A percentile compares a stretch with the other conserved stretches of the same genome.
phyloP scores from a whole-genome alignment of 2,888 invertebrate species.

The Capitulum mitella region DNA sequence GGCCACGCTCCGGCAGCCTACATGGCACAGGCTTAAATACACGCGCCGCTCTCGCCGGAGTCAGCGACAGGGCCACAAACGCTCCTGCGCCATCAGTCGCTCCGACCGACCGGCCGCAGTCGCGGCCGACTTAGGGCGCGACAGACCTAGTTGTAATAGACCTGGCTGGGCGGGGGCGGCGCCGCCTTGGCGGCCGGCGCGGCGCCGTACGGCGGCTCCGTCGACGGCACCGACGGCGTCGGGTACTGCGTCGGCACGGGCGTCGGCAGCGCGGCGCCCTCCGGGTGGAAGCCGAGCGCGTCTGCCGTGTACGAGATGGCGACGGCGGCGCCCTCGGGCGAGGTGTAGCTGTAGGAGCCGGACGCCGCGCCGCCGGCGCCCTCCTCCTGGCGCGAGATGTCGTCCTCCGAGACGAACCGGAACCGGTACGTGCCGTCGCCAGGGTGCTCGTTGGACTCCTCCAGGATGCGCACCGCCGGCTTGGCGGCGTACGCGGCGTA shows the following conservation, averaged over 20 bases:
- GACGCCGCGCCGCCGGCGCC: neutral
- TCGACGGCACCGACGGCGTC: neutral
- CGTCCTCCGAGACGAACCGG: neutral
- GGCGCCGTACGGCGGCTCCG: neutral
- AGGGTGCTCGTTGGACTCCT: neutral
- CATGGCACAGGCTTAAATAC: too few relatives aligned
- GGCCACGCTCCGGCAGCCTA: too few relatives aligned
- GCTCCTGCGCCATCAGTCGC: too few relatives aligned
- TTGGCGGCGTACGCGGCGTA: too few relatives aligned
- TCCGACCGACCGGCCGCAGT: too few relatives aligned
- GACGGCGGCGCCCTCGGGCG: neutral
- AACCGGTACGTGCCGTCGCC: neutral
- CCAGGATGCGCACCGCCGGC: neutral
- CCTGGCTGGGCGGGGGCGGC: too few relatives aligned
- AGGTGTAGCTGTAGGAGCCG: constrained; percentile 4
- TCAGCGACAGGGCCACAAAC: too few relatives aligned
- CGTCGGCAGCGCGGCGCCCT: neutral
- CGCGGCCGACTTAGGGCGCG: too few relatives aligned
- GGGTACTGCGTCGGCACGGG: constrained; percentile 16
- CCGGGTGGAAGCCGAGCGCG: neutral
- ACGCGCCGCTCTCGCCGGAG: too few relatives aligned
- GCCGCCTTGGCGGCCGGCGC: neutral
- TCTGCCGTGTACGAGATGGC: neutral
- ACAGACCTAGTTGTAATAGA: too few relatives aligned
- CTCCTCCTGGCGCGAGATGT: neutral